Evolutionary conservation across 2,888 invertebrate species (phyloP).

Genomic region (Byasa hedistus): DNA sequence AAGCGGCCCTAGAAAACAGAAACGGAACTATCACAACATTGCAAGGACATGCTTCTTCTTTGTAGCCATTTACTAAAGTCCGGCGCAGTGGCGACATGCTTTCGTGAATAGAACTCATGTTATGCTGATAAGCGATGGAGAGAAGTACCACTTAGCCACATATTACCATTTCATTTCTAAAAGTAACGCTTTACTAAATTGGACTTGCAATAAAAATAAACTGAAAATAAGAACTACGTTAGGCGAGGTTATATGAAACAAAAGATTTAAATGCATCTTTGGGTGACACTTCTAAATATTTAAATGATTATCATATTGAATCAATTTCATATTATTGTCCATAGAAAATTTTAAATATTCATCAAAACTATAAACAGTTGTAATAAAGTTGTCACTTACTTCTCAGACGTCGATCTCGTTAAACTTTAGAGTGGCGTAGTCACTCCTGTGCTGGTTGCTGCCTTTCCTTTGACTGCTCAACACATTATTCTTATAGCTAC

Average conservation of each 20-base stretch:
- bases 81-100: constrained; percentile 1
- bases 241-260: too few species aligned
- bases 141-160: constrained; percentile 8
- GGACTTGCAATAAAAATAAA: too few species aligned
- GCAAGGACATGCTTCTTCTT: constrained; percentile 51
- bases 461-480: constrained; percentile 59
- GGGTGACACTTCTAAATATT: too few species aligned
- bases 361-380: too few species aligned
- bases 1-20: constrained; percentile 86
- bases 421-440: constrained; percentile 76
- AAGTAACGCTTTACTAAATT: neutral
- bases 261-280: too few species aligned
- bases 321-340: too few species aligned
- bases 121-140: constrained; percentile 10
- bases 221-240: too few species aligned
- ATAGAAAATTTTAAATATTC: too few species aligned
- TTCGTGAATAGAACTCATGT: neutral
- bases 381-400: constrained; percentile 51
- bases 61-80: neutral
- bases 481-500: constrained; percentile 62
- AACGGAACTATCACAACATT: constrained; percentile 74
- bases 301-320: too few species aligned
- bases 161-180: constrained; percentile 7
- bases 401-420: constrained; percentile 77
- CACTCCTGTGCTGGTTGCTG: constrained; percentile 62